Evolutionary conservation across 1,140 invertebrate species (phyloP).

Genomic region (Vanessa atalanta): DNA sequence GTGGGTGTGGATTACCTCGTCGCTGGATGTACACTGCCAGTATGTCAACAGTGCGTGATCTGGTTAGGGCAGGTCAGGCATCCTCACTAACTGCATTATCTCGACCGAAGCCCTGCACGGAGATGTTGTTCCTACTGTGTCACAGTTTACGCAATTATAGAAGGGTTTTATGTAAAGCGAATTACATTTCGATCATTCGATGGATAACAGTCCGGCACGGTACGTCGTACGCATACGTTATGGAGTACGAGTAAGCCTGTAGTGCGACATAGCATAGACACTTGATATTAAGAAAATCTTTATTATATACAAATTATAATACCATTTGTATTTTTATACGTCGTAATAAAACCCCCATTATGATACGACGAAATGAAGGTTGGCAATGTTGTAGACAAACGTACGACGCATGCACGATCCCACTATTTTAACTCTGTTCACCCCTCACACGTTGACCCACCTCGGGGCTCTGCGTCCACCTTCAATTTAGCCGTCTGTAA

Average conservation of each 20-base stretch:
- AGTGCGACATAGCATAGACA: too few relatives aligned
- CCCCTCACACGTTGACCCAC: constrained; percentile 7
- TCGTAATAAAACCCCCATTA: not conserved
- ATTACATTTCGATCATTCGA: constrained; percentile 1
- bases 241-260: too few relatives aligned
- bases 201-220: not conserved
- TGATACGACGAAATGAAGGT: too few relatives aligned
- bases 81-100: constrained; percentile 11
- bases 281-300: too few relatives aligned
- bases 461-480: constrained; percentile 16
- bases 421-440: not conserved
- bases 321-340: not conserved
- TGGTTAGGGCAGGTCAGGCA: constrained; percentile 14
- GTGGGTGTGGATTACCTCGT: constrained; percentile 9
- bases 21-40: not conserved
- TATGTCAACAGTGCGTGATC: not conserved
- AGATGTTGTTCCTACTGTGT: constrained; percentile 6
- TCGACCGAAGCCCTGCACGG: constrained; percentile 8
- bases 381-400: too few relatives aligned
- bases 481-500: constrained; percentile 28
- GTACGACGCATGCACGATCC: not conserved
- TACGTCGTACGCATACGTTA: too few relatives aligned
- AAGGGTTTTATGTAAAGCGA: constrained; percentile 4
- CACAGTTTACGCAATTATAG: constrained; percentile 6
- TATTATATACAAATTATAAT: too few relatives aligned